A percentile compares a stretch with the other conserved stretches of the same genome.
Conservation (phyloP, 2,113 vertebrate genomes). For the Chaenocephalus aceratus region DNA sequence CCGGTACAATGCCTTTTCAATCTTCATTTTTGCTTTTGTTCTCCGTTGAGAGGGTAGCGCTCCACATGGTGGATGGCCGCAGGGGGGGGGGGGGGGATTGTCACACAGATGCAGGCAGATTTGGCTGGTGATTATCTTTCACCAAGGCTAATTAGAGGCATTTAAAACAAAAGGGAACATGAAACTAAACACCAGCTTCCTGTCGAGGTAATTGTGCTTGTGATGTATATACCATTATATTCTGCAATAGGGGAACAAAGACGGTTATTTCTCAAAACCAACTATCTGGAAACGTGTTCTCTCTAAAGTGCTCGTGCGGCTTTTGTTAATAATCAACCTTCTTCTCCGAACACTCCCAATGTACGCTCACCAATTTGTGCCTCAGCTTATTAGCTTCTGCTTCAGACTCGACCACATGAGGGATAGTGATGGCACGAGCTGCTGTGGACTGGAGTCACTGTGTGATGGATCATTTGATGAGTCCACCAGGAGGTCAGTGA, state of each 20-base stretch:
- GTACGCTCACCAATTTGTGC: constrained; percentile 41
- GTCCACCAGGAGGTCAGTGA: constrained; percentile 55
- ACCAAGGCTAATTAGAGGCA: constrained; percentile 62
- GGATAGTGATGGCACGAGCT: constrained; percentile 35
- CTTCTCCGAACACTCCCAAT: constrained; percentile 6
- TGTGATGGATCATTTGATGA: constrained; percentile 55
- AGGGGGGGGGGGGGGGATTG: constrained; percentile 10
- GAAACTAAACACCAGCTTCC: constrained; percentile 52
- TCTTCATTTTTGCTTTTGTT: constrained; percentile 36
- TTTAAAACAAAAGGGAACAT: constrained; percentile 57
- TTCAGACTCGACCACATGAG: constrained; percentile 39
- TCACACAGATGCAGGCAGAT: constrained; percentile 42
- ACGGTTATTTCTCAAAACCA: constrained; percentile 25
- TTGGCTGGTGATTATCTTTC: constrained; percentile 68
- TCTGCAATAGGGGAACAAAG: background rate
- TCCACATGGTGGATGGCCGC: constrained; percentile 42
- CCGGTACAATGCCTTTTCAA: constrained; percentile 36
- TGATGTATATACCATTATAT: constrained; percentile 22
- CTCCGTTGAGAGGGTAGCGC: constrained; percentile 37
- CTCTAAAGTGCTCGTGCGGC: background rate
- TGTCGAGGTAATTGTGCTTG: constrained; percentile 51
- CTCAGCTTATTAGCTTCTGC: constrained; percentile 13
- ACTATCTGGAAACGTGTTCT: constrained; percentile 29
- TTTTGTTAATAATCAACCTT: constrained; percentile 21
- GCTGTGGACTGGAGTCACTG: constrained; percentile 39